These are phyloP conservation scores for Falcaria lacertinaria DNA, from an alignment of 2,888 invertebrate species.

Conservation along the genomic window DNA sequence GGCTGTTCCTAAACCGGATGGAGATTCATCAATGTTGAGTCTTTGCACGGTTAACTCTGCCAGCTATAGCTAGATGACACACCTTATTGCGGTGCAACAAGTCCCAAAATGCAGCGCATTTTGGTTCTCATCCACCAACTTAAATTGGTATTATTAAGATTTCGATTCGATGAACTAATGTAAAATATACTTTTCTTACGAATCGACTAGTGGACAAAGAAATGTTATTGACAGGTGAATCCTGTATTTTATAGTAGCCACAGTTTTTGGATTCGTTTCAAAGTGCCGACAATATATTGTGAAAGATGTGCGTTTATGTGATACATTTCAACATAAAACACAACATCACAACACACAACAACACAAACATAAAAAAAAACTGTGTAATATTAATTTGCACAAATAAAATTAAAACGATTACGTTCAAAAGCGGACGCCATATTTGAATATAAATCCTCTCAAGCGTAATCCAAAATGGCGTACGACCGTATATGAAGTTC, in stretches of 20 bases:
- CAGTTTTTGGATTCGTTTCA: slow-evolving; percentile 44
- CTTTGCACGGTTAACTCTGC: slow-evolving; percentile 18
- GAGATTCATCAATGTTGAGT: slow-evolving; percentile 67
- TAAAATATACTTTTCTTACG: slow-evolving; percentile 52
- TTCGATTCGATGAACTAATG: slow-evolving; percentile 64
- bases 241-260: slow-evolving; percentile 59
- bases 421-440: no score
- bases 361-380: no score
- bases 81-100: slow-evolving; percentile 6
- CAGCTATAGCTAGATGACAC: slow-evolving; percentile 1
- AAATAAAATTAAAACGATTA: no score
- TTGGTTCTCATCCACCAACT: slow-evolving; percentile 6
- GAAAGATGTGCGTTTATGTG: not conserved
- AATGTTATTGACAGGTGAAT: slow-evolving; percentile 70
- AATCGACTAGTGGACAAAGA: slow-evolving; percentile 58
- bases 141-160: slow-evolving; percentile 32
- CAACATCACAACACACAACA: no score
- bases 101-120: slow-evolving; percentile 8
- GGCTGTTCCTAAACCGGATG: slow-evolving; percentile 60
- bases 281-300: slow-evolving; percentile 27
- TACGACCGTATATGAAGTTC: no score
- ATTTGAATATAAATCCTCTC: no score
- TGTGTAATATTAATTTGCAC: no score
- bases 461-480: no score
- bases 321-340: no score